phyloP scores from a whole-genome alignment of 2,113 vertebrate species.

The Thryonomys swinderianus region DNA sequence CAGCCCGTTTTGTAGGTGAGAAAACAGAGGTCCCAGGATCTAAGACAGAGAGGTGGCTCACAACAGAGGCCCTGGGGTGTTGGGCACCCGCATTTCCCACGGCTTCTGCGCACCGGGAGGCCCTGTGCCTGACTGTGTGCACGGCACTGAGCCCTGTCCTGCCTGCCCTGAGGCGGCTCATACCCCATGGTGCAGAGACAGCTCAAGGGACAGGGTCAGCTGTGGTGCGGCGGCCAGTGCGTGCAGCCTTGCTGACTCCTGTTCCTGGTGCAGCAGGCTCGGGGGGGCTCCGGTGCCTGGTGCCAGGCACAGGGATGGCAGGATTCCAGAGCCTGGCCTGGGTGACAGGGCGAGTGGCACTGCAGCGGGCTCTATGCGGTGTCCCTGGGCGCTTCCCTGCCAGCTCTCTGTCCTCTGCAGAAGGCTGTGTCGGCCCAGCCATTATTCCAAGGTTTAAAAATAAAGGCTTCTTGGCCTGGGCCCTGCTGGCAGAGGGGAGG shows the following conservation, averaged over 20 bases:
- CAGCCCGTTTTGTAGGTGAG: too few relatives aligned
- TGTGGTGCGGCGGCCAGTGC: too few relatives aligned
- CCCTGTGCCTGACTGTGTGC: fast-evolving
- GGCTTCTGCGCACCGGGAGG: not conserved
- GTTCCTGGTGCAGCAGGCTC: not conserved
- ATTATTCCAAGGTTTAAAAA: constrained; percentile 88
- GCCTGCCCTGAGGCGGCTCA: not conserved
- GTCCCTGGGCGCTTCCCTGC: constrained; percentile 72
- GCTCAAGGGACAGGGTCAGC: not conserved
- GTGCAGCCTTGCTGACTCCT: fast-evolving
- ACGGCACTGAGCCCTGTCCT: not conserved
- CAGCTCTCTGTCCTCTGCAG: constrained; percentile 63
- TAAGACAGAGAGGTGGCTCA: not conserved
- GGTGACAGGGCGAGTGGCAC: not conserved
- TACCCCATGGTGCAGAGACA: fast-evolving
- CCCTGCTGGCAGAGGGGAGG: constrained; percentile 60
- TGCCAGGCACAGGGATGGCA: not conserved
- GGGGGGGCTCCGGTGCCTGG: not conserved
- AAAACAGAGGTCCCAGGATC: not conserved
- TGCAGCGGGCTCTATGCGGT: not conserved
- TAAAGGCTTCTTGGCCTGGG: constrained; percentile 85
- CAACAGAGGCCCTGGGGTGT: not conserved
- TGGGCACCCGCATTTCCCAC: not conserved
- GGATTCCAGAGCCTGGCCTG: not conserved
- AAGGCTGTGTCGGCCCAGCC: constrained; percentile 78